Conservation (phyloP, 1,140 invertebrate genomes). For the Heliconius hermathena region DNA sequence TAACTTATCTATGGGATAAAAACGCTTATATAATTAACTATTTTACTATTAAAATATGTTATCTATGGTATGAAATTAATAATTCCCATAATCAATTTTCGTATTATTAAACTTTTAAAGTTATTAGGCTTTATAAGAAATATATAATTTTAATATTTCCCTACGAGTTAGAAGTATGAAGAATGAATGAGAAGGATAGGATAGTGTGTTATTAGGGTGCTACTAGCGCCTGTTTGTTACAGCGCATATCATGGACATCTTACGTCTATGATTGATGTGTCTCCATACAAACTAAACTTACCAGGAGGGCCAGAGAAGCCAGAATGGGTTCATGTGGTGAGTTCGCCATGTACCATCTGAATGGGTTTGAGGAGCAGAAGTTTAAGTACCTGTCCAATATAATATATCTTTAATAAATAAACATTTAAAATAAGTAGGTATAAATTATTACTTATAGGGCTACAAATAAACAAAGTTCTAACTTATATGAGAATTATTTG, state of each 20-base stretch:
- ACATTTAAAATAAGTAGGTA: constrained; percentile 3
- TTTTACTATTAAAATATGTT: not conserved
- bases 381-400: not conserved
- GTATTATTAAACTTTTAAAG: too few species aligned
- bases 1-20: not conserved
- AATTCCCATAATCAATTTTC: not conserved
- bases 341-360: constrained; percentile 62
- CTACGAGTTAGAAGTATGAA: not conserved
- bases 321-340: constrained; percentile 97
- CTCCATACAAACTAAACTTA: constrained; percentile 98
- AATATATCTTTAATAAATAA: not conserved
- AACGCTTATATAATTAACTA: not conserved
- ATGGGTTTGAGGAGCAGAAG: constrained; percentile 13
- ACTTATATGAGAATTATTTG: not conserved
- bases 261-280: constrained; percentile 96
- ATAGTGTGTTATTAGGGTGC: constrained; percentile 63
- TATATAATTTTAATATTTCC: not conserved
- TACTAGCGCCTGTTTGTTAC: constrained; percentile 83
- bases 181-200: constrained; percentile 33
- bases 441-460: not conserved
- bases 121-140: not conserved
- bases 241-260: constrained; percentile 99
- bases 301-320: constrained; percentile 90
- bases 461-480: not conserved
- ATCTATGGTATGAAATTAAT: not conserved